Conservation (phyloP, 1,140 invertebrate genomes). For the Goniozus legneri region DNA sequence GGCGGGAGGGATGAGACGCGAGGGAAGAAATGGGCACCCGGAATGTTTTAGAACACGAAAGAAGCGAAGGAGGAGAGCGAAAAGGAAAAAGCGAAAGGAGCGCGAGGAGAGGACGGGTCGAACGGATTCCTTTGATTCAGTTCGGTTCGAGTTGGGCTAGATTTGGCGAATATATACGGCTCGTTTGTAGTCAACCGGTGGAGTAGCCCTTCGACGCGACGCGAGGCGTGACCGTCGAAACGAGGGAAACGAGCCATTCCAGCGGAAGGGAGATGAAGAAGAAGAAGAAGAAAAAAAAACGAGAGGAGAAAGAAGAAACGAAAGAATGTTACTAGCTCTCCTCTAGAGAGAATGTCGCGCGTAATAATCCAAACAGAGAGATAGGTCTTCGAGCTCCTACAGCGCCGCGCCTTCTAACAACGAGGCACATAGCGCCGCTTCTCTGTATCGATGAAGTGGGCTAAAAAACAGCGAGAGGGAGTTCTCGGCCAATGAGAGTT, state of each 20-base stretch:
- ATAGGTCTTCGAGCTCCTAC: no score
- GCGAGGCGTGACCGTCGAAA: constrained; percentile 20
- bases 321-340: no score
- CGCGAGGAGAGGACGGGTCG: constrained; percentile 3
- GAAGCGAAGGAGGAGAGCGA: constrained; percentile 9
- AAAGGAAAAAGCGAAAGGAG: constrained; percentile 13
- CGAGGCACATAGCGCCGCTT: no score
- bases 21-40: constrained; percentile 6
- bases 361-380: no score
- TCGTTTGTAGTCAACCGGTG: constrained; percentile 41
- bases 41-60: neutral
- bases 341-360: no score
- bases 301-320: neutral
- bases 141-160: constrained; percentile 45
- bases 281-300: constrained; percentile 1
- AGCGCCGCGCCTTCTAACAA: no score
- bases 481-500: constrained; percentile 45
- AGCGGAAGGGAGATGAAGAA: neutral
- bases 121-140: constrained; percentile 46
- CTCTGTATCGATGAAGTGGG: constrained; percentile 1
- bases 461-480: constrained; percentile 25
- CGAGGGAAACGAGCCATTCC: constrained; percentile 13
- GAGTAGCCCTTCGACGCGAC: constrained; percentile 8
- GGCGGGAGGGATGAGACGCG: neutral
- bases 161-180: constrained; percentile 46